Conservation (phyloP, 2,888 invertebrate genomes). For the Mesorhabditis spiculigera region DNA sequence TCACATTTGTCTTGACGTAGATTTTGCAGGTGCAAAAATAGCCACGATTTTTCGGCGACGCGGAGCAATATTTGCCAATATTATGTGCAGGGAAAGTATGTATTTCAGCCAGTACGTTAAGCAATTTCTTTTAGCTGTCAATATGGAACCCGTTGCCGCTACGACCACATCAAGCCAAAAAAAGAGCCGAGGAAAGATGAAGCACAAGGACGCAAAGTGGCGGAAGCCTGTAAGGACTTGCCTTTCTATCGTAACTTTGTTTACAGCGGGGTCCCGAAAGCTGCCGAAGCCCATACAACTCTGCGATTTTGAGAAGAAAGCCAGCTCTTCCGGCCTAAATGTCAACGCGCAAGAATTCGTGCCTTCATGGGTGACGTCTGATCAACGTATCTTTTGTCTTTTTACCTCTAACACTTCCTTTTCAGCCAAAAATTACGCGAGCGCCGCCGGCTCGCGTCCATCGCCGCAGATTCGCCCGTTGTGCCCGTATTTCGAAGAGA, state of each 20-base stretch:
- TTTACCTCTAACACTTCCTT: too few relatives aligned
- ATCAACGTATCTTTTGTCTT: too few relatives aligned
- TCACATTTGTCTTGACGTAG: conserved; percentile 39
- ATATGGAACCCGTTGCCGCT: conserved; percentile 42
- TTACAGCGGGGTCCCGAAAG: too few relatives aligned
- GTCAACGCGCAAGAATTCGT: conserved; percentile 27
- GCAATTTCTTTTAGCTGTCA: conserved; percentile 22
- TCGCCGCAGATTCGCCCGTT: conserved; percentile 17
- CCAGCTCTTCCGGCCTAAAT: conserved; percentile 19
- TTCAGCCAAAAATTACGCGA: conserved; percentile 1
- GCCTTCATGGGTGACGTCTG: conserved; percentile 30
- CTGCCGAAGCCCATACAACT: conserved; percentile 1
- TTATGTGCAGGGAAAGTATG: not conserved
- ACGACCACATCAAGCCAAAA: conserved; percentile 22
- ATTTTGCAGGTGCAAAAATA: conserved; percentile 8
- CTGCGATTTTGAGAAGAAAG: not conserved
- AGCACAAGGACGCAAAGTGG: conserved; percentile 6
- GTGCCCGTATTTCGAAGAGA: conserved; percentile 42
- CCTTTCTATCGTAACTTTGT: not conserved
- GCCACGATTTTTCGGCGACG: not conserved
- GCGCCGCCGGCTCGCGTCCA: not conserved
- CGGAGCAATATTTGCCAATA: not conserved
- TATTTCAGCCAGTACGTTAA: not conserved
- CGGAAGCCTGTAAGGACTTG: conserved; percentile 2
- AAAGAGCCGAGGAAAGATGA: conserved; percentile 5